Evolutionary conservation across 2,797 vertebrate genomes (phyloP).

Genomic region (Hozukius guyotensis): DNA sequence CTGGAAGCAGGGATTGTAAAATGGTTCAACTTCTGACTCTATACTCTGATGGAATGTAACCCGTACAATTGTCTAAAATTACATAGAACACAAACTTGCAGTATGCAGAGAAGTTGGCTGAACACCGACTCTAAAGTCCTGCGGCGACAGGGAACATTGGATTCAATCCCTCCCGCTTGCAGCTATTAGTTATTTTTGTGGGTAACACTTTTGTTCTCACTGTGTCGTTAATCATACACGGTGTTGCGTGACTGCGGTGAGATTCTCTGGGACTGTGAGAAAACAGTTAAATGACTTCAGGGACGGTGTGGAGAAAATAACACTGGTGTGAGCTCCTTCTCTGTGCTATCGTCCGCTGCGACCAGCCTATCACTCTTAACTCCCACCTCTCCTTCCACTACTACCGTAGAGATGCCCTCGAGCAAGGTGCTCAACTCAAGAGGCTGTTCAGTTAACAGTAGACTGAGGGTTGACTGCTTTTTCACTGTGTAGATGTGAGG

Average conservation of each 20-base stretch:
- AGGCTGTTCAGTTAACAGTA: not conserved
- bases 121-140: not conserved
- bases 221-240: not conserved
- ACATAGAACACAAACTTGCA: not conserved
- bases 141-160: not conserved
- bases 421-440: conserved; percentile 21
- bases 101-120: not conserved
- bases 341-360: not conserved
- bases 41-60: not conserved
- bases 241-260: not conserved
- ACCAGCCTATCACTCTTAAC: not conserved
- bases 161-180: conserved; percentile 2
- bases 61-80: not conserved
- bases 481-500: not conserved
- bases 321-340: not conserved
- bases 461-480: not conserved
- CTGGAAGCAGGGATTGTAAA: not conserved
- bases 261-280: not conserved
- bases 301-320: not conserved
- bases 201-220: conserved; percentile 21
- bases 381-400: conserved; percentile 17
- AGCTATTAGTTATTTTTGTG: conserved; percentile 15
- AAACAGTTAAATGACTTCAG: conserved; percentile 4
- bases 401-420: conserved; percentile 8
- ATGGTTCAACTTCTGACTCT: not conserved